Evolutionary conservation across 1,140 invertebrate species (phyloP).

Genomic region (Battus philenor): DNA sequence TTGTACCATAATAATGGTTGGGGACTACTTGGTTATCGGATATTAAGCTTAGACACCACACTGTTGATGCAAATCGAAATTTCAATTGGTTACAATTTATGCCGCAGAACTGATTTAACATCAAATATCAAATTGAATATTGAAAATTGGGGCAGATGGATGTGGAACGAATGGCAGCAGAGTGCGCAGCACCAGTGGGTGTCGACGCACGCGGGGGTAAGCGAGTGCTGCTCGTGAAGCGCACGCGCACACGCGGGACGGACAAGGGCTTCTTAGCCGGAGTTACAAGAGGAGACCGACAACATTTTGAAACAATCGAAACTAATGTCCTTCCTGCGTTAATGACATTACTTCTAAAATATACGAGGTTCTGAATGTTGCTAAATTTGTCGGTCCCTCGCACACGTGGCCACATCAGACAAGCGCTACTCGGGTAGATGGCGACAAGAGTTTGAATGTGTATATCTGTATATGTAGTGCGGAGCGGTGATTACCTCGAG

Average conservation of each 20-base stretch:
- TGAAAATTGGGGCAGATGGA: neutral
- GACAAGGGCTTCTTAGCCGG: slow-evolving; percentile 38
- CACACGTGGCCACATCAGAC: slow-evolving; percentile 45
- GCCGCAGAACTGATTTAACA: no score
- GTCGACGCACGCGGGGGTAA: slow-evolving; percentile 52
- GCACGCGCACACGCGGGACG: slow-evolving; percentile 47
- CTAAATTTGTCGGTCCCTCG: slow-evolving; percentile 42
- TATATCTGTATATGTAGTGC: no score
- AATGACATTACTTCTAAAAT: slow-evolving; percentile 12
- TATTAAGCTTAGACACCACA: slow-evolving; percentile 41
- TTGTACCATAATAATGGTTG: slow-evolving; percentile 15
- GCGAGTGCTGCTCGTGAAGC: slow-evolving; percentile 71
- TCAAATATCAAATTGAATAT: neutral
- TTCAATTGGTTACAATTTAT: no score
- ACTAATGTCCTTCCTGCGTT: neutral
- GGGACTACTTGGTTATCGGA: slow-evolving; percentile 22
- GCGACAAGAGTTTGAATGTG: slow-evolving; percentile 16
- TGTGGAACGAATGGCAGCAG: neutral
- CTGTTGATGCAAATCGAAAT: slow-evolving; percentile 39
- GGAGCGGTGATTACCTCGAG: slow-evolving; percentile 86
- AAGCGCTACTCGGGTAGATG: slow-evolving; percentile 45
- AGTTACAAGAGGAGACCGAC: slow-evolving; percentile 49
- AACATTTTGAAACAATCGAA: slow-evolving; percentile 11
- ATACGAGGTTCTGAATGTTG: neutral
- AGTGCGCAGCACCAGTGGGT: slow-evolving; percentile 45